Evolutionary conservation across 2,113 vertebrate genomes (phyloP).

Genomic region (Cyanistes caeruleus): DNA sequence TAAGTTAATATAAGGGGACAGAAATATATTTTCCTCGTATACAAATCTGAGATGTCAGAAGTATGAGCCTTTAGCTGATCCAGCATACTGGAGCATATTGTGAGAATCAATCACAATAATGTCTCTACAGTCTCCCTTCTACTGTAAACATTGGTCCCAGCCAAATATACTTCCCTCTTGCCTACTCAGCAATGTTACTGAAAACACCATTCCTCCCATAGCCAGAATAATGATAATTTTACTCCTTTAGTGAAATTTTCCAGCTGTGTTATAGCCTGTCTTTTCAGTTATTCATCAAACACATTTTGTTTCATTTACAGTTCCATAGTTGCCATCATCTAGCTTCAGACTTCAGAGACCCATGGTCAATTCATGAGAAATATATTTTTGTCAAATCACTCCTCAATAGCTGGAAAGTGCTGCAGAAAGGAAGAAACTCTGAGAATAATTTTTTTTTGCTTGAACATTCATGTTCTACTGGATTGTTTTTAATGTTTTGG

Average conservation of each 20-base stretch:
- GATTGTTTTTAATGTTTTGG: background rate
- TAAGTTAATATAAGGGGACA: background rate
- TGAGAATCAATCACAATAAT: constrained; percentile 16
- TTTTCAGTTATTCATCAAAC: background rate
- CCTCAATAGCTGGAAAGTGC: background rate
- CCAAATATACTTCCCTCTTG: background rate
- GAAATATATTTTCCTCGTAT: constrained; percentile 14
- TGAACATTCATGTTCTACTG: background rate
- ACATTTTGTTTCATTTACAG: background rate
- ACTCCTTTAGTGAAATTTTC: background rate
- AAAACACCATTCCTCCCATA: background rate
- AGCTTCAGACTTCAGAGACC: background rate
- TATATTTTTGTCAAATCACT: background rate
- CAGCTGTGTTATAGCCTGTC: background rate
- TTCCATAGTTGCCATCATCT: background rate
- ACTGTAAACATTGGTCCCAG: background rate
- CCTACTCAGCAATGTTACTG: background rate
- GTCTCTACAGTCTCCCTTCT: background rate
- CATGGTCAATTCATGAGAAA: rapidly evolving
- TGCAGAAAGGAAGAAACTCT: background rate
- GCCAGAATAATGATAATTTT: background rate
- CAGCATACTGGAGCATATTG: background rate
- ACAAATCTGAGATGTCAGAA: constrained; percentile 20
- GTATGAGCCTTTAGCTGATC: background rate
- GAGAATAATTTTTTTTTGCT: background rate